Base-by-base conservation (phyloP, 2,888 invertebrate species). In the Carterocephalus palaemon region DNA sequence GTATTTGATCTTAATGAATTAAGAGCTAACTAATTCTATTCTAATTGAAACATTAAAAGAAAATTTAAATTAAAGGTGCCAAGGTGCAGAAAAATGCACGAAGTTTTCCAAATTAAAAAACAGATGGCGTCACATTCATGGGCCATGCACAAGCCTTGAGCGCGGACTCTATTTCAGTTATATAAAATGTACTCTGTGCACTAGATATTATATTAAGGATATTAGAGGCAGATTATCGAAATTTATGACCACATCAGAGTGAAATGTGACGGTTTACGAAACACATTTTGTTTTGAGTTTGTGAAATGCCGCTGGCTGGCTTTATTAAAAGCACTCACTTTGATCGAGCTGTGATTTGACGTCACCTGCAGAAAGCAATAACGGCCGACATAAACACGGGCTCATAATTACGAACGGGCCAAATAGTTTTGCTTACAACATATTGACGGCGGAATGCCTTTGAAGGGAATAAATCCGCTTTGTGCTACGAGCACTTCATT, bases 281-380 rank as follows among this genome's bases (percentile, higher is more conserved):
- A 45, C 46, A 47, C 46, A 38, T 48, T 3, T 6, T 22, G 10
- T 22, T 43, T 48, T 3, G 6, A 29, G 10, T 22, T 43, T 29
- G 15, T 36, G 36, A 29, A 29, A 12, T 26, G 12, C 13, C 43
- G 39, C 58, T 56, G 64, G 66, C 57, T 52, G 62, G 70, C 70
- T 77, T 78, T 81, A 83, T 83, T 81, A 81, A 83, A 82, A 80
- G 73, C 77, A 69, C 72, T 81, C 78, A 68, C 80, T 83, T 83
- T 84, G 84, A 84, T 83, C 78, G 73, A 54, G 54, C 60, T 64
- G 61, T 66, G 75, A 74, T 75, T 73, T 60, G 60, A 67, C 73
- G 84, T 83, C 84, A 83, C 79, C 74, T 80, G 76, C 81, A 83
- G 78, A 72, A 70, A 68, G 70, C 67, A 81, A 81, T 81, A 81